phyloP scores from a whole-genome alignment of 2,797 vertebrate species.

The Paramormyrops hopkinsi region DNA sequence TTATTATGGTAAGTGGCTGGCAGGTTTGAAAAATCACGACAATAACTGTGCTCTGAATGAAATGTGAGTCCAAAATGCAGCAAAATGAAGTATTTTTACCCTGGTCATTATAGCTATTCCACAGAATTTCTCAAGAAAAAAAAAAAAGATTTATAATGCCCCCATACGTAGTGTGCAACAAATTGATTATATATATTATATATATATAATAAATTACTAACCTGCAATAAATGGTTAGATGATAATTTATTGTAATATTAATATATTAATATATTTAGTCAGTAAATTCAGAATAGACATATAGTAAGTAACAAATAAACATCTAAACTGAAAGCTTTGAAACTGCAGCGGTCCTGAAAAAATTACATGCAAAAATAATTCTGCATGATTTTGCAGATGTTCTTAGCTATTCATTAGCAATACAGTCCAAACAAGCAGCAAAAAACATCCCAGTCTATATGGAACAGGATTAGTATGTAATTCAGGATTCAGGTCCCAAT shows the following conservation, averaged over 20 bases:
- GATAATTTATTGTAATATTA: neutral
- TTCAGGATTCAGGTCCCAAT: neutral
- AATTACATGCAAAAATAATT: neutral
- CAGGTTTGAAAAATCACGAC: neutral
- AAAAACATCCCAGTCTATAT: neutral
- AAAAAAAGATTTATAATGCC: neutral
- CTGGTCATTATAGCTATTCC: neutral
- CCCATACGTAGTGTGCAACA: neutral
- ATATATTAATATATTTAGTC: neutral
- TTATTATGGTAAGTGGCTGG: neutral
- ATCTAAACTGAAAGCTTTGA: neutral
- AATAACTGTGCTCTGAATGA: neutral
- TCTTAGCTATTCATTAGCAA: neutral
- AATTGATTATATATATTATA: neutral
- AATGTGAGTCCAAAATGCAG: neutral
- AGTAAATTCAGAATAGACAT: neutral
- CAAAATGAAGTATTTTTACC: neutral
- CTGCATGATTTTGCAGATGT: neutral
- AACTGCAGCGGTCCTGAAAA: neutral
- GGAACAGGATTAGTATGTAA: neutral
- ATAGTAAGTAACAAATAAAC: neutral
- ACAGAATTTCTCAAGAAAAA: neutral
- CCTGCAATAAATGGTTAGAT: neutral
- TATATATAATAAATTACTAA: neutral
- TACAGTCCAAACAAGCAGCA: neutral